phyloP scores from a whole-genome alignment of 2,113 vertebrate genomes.

The Lutjanus erythropterus region DNA sequence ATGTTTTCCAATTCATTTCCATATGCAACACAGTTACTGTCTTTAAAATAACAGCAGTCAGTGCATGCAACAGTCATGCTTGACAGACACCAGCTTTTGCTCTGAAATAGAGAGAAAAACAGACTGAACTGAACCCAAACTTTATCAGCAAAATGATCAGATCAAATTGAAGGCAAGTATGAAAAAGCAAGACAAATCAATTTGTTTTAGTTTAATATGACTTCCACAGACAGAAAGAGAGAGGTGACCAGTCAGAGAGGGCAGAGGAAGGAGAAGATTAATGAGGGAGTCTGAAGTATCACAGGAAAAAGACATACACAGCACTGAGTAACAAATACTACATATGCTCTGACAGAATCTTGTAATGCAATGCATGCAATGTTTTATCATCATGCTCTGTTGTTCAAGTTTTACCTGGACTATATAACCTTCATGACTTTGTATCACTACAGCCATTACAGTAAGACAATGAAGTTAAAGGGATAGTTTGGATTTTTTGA shows the following conservation, averaged over 20 bases:
- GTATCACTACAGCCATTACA: not conserved
- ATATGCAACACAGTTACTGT: not conserved
- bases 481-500: no score
- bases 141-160: constrained; percentile 62
- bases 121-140: constrained; percentile 42
- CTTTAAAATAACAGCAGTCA: not conserved
- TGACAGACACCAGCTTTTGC: not conserved
- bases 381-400: not conserved
- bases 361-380: no score
- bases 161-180: constrained; percentile 31
- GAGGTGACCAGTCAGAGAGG: constrained; percentile 46
- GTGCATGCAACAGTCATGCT: not conserved
- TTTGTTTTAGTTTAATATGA: constrained; percentile 64
- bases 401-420: not conserved
- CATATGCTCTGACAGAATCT: constrained; percentile 30
- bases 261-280: constrained; percentile 62
- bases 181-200: constrained; percentile 69
- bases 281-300: constrained; percentile 54
- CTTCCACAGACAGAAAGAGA: constrained; percentile 65
- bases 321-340: constrained; percentile 49
- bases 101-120: constrained; percentile 37
- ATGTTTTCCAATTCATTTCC: constrained; percentile 14
- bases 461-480: not conserved
- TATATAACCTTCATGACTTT: not conserved
- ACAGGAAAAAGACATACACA: constrained; percentile 53